phyloP scores from a whole-genome alignment of 2,888 invertebrate genomes.

The Trachelus tabidus region DNA sequence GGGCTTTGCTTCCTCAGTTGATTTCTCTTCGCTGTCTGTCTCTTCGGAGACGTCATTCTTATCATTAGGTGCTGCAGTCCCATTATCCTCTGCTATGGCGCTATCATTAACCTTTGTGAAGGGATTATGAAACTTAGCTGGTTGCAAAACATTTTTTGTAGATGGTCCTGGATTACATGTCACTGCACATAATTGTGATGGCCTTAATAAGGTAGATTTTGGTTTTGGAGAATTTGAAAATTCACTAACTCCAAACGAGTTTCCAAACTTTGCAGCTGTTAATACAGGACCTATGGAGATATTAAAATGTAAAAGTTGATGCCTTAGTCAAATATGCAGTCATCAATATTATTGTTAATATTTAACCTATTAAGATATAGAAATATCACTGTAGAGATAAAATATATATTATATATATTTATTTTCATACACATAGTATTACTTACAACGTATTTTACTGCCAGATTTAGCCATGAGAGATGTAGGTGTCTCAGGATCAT shows the following conservation, averaged over 20 bases:
- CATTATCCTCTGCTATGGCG: conserved; percentile 24
- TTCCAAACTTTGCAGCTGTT: conserved; percentile 49
- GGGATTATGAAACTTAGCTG: conserved; percentile 56
- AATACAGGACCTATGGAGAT: conserved; percentile 40
- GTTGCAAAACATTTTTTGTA: conserved; percentile 47
- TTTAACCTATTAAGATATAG: background rate
- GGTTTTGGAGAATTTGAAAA: conserved; percentile 40
- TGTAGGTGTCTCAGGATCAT: conserved; percentile 38
- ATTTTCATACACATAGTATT: background rate
- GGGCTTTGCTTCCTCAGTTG: conserved; percentile 44
- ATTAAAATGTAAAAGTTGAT: background rate
- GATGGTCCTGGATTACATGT: conserved; percentile 40
- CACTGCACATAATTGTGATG: conserved; percentile 51
- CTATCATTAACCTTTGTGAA: conserved; percentile 47
- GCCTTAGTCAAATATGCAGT: background rate
- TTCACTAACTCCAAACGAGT: conserved; percentile 45
- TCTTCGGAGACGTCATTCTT: conserved; percentile 29
- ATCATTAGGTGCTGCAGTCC: conserved; percentile 19
- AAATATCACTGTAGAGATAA: background rate
- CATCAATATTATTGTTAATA: background rate
- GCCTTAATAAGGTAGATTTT: conserved; percentile 51
- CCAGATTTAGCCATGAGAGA: conserved; percentile 32
- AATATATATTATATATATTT: background rate
- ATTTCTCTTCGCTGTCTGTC: conserved; percentile 37
- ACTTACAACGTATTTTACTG: conserved; percentile 41